Conservation (phyloP, 2,113 vertebrate species). For the Microcebus murinus region DNA sequence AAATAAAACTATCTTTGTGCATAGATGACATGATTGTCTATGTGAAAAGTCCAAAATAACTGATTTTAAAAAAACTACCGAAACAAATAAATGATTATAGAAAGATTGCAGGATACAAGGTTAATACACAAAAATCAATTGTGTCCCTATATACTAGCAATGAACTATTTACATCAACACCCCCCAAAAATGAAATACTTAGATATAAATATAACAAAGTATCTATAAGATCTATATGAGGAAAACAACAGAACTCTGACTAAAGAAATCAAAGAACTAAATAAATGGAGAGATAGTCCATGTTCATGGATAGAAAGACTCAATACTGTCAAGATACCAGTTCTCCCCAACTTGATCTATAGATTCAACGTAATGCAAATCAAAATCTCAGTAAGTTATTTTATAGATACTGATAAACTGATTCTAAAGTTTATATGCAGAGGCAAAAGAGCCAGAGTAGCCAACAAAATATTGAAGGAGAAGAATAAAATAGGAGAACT, state of each 20-base stretch:
- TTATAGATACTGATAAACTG: background rate
- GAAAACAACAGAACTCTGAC: background rate
- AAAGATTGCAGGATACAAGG: background rate
- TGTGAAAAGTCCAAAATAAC: background rate
- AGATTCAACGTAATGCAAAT: background rate
- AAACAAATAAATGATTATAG: background rate
- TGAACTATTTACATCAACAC: background rate
- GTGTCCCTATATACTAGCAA: background rate
- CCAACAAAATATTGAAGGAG: background rate
- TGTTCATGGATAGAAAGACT: background rate
- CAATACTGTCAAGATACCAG: background rate
- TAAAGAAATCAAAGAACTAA: background rate
- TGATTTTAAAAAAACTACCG: background rate
- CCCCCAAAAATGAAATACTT: background rate
- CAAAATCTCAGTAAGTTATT: background rate
- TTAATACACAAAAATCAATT: background rate
- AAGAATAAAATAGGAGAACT: background rate
- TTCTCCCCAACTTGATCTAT: background rate
- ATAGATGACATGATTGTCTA: background rate
- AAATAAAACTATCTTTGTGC: background rate
- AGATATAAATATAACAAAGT: background rate
- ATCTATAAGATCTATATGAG: background rate
- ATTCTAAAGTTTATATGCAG: background rate
- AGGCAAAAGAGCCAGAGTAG: background rate
- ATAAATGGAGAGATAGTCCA: background rate